Evolutionary conservation across 2,888 invertebrate species (phyloP).

Genomic region (Schizaphis graminum): DNA sequence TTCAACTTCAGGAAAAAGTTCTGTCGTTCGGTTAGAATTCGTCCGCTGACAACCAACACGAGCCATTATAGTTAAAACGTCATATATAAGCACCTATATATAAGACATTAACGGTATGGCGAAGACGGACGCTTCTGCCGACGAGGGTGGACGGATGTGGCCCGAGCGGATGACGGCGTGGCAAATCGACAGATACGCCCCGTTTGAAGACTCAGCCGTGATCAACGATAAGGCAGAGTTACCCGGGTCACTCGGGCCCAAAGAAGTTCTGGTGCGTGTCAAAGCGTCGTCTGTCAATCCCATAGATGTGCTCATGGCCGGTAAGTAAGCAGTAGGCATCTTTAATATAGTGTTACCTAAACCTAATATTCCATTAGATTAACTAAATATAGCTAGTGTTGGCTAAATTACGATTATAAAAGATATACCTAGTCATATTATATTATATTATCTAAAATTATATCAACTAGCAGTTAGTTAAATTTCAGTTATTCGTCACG

Average conservation of each 20-base stretch:
- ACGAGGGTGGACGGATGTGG: background rate
- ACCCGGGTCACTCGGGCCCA: conserved; percentile 80
- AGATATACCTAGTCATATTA: too few species aligned
- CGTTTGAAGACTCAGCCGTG: conserved; percentile 75
- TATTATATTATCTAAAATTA: too few species aligned
- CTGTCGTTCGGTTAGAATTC: background rate
- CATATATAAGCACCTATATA: background rate
- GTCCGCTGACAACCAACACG: background rate
- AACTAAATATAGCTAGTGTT: too few species aligned
- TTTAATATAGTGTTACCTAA: too few species aligned
- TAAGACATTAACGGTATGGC: background rate
- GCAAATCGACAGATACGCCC: conserved; percentile 87
- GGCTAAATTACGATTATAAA: too few species aligned
- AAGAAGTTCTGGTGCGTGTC: conserved; percentile 86
- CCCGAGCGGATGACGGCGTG: conserved; percentile 78
- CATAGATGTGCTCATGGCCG: conserved; percentile 77
- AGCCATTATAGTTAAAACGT: too few species aligned
- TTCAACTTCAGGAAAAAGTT: background rate
- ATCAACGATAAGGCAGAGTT: conserved; percentile 74
- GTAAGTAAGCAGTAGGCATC: conserved; percentile 70
- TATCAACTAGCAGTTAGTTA: too few species aligned
- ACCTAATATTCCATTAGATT: too few species aligned
- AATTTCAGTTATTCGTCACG: too few species aligned
- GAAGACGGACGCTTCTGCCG: background rate
- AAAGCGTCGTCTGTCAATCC: conserved; percentile 91